A percentile compares a stretch with the other conserved stretches of the same genome.
Evolutionary conservation across 1,140 invertebrate species (phyloP).

Genomic region (Drosophila sturtevanti): DNA sequence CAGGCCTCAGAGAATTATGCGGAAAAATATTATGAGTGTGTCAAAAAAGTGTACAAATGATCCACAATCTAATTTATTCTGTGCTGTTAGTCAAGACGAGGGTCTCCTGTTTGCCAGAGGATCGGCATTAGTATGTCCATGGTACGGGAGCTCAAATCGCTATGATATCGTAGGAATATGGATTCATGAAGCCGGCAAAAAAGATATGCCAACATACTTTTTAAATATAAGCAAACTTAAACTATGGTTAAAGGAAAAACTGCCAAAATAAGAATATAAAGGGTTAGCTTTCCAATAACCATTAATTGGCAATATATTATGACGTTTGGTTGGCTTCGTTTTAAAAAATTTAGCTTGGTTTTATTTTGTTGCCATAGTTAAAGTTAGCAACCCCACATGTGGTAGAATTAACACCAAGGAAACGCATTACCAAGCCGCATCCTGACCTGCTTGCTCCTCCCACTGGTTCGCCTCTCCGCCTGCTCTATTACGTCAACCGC

Average conservation of each 20-base stretch:
- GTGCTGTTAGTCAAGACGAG: not conserved
- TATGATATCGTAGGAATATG: slow-evolving; percentile 25
- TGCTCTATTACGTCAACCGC: not conserved
- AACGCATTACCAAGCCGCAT: slow-evolving; percentile 46
- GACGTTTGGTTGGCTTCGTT: not conserved
- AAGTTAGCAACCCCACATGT: slow-evolving; percentile 45
- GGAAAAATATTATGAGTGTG: not conserved
- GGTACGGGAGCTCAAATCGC: not conserved
- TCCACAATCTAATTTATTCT: not conserved
- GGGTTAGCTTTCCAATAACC: not conserved
- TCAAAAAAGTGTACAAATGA: not conserved
- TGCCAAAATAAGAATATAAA: too few species aligned
- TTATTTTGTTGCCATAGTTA: not conserved
- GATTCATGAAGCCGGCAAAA: not conserved
- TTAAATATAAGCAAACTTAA: not conserved
- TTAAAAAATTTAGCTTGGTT: not conserved
- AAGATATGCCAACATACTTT: not conserved
- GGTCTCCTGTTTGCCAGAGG: not conserved
- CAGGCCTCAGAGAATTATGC: not conserved
- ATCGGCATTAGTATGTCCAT: slow-evolving; percentile 32
- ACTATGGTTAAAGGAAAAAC: slow-evolving; percentile 15
- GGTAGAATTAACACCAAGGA: slow-evolving; percentile 60
- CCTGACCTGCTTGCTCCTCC: not conserved
- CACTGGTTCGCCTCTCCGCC: not conserved
- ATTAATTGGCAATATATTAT: not conserved